Evolutionary conservation across 2,797 vertebrate species (phyloP).

Genomic region (Apogon hyalosoma): DNA sequence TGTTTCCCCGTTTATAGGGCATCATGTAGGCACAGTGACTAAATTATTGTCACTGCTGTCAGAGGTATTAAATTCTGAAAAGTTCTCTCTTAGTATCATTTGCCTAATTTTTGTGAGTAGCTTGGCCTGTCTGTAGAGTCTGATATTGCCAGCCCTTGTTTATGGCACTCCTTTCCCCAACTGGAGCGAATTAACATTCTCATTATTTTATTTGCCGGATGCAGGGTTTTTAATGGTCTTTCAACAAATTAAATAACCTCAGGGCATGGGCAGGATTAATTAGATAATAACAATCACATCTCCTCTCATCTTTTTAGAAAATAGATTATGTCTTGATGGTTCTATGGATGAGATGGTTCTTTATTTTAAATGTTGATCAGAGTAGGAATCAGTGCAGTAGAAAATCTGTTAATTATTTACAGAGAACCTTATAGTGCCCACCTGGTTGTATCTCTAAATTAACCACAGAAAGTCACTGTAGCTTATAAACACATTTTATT

Average conservation of each 20-base stretch:
- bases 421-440: slow-evolving; percentile 50
- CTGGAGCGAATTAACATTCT: slow-evolving; percentile 85
- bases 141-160: slow-evolving; percentile 77
- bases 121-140: slow-evolving; percentile 71
- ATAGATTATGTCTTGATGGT: slow-evolving; percentile 78
- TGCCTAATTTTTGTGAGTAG: slow-evolving; percentile 78
- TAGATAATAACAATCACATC: slow-evolving; percentile 86
- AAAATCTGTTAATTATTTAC: slow-evolving; percentile 75
- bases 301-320: slow-evolving; percentile 78
- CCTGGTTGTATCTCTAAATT: slow-evolving; percentile 55
- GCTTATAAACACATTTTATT: slow-evolving; percentile 23
- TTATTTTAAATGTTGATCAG: slow-evolving; percentile 78
- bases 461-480: slow-evolving; percentile 14
- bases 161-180: slow-evolving; percentile 78
- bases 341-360: slow-evolving; percentile 77
- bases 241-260: slow-evolving; percentile 87
- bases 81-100: slow-evolving; percentile 75
- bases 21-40: slow-evolving; percentile 78
- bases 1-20: slow-evolving; percentile 79
- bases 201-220: slow-evolving; percentile 86
- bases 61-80: slow-evolving; percentile 76
- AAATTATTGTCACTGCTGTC: slow-evolving; percentile 81
- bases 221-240: slow-evolving; percentile 85
- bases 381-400: slow-evolving; percentile 69
- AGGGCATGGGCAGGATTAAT: slow-evolving; percentile 83